Evolutionary conservation across 2,888 invertebrate species (phyloP).

Genomic region (Thera obeliscata): DNA sequence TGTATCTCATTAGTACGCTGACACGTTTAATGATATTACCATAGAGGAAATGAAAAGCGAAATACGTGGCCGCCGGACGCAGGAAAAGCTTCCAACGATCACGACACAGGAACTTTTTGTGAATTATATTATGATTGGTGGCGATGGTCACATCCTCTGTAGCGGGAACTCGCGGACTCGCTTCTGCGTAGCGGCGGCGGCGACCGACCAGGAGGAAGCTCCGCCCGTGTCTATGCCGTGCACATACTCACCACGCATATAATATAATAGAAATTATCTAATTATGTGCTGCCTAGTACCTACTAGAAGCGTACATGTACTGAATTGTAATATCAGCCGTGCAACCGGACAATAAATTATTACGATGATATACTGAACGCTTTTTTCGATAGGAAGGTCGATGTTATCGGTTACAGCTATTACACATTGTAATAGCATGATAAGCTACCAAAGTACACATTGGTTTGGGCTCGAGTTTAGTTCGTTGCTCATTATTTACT

Average conservation of each 20-base stretch:
- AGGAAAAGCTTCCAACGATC: conserved; percentile 64
- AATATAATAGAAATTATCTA: conserved; percentile 83
- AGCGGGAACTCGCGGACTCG: conserved; percentile 61
- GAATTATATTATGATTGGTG: conserved; percentile 65
- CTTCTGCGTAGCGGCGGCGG: conserved; percentile 63
- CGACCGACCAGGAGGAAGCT: conserved; percentile 64
- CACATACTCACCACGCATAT: conserved; percentile 74
- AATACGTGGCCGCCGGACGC: conserved; percentile 51
- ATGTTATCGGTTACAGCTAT: conserved; percentile 78
- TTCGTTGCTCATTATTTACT: conserved; percentile 36
- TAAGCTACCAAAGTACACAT: conserved; percentile 68
- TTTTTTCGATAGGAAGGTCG: conserved; percentile 76
- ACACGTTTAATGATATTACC: conserved; percentile 70
- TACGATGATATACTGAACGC: conserved; percentile 68
- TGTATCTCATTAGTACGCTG: conserved; percentile 71
- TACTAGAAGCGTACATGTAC: conserved; percentile 60
- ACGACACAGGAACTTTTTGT: conserved; percentile 75
- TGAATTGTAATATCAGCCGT: conserved; percentile 69
- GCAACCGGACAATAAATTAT: conserved; percentile 59
- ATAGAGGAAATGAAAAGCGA: conserved; percentile 70
- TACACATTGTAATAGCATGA: conserved; percentile 75
- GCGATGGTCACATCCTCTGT: conserved; percentile 75
- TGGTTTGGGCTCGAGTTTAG: conserved; percentile 47
- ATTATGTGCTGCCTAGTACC: conserved; percentile 72
- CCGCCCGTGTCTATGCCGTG: conserved; percentile 64